Evolutionary conservation across 2,113 vertebrate species (phyloP).

Genomic region (Bucco capensis): DNA sequence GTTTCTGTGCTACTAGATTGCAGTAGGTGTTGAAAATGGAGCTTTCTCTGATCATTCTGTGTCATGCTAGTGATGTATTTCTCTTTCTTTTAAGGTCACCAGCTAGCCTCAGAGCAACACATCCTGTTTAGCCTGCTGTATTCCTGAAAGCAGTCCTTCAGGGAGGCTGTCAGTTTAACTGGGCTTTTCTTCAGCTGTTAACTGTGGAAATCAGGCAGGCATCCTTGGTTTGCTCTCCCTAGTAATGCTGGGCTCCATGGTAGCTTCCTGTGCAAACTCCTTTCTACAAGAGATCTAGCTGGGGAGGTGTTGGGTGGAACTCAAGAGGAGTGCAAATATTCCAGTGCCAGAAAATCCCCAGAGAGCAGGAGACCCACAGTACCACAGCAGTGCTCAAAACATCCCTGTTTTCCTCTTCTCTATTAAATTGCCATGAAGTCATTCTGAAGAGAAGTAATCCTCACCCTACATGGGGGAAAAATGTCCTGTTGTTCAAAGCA

Average conservation of each 20-base stretch:
- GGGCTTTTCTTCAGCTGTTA: neutral
- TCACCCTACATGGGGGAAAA: slow-evolving; percentile 52
- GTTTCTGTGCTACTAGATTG: neutral
- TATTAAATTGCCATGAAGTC: neutral
- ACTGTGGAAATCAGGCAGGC: neutral
- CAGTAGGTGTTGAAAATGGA: neutral
- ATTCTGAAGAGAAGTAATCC: neutral
- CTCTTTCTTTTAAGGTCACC: neutral
- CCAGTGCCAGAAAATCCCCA: neutral
- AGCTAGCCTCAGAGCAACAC: neutral
- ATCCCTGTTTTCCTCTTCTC: neutral
- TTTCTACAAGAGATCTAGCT: neutral
- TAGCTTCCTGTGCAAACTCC: neutral
- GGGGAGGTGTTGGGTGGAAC: neutral
- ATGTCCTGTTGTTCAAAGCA: neutral
- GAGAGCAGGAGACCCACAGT: neutral
- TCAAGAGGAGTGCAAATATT: neutral
- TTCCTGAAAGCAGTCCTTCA: neutral
- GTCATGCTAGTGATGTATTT: neutral
- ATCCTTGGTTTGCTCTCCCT: neutral
- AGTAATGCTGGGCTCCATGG: neutral
- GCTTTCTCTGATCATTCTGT: neutral
- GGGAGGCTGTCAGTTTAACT: neutral
- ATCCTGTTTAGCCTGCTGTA: fast-evolving
- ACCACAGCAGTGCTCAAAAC: fast-evolving